phyloP scores from a whole-genome alignment of 2,113 vertebrate genomes.

The Oophaga pumilio region DNA sequence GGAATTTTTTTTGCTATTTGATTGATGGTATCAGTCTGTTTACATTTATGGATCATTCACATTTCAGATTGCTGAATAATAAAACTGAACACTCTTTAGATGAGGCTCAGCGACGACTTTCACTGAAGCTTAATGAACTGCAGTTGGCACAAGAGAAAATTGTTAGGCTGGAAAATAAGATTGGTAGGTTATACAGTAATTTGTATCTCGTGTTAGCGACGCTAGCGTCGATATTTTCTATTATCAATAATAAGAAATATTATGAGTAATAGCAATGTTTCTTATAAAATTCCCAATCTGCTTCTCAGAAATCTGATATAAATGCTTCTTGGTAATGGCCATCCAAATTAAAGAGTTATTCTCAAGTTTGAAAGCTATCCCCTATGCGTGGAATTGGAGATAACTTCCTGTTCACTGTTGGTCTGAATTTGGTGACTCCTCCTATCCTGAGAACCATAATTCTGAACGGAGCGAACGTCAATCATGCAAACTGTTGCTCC shows the following conservation, averaged over 20 bases:
- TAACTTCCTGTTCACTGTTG: no score
- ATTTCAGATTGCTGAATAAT: constrained; percentile 75
- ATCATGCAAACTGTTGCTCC: not conserved
- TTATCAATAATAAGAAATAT: not conserved
- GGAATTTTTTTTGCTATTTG: not conserved
- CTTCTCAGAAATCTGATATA: not conserved
- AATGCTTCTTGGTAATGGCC: not conserved
- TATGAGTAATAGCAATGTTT: not conserved
- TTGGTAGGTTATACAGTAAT: constrained; percentile 66
- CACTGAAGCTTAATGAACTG: constrained; percentile 75
- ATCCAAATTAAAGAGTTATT: no score
- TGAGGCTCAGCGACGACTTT: constrained; percentile 73
- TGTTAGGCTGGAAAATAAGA: constrained; percentile 74
- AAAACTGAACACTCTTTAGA: constrained; percentile 74
- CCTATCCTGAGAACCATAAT: no score
- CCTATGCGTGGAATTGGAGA: no score
- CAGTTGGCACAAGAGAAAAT: constrained; percentile 77
- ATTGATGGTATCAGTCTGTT: not conserved
- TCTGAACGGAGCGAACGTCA: no score
- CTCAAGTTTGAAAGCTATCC: no score
- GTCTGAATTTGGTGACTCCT: no score
- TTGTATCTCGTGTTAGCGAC: not conserved
- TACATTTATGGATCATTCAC: constrained; percentile 30
- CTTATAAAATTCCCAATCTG: not conserved
- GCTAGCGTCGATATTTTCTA: not conserved